Conservation (phyloP, 2,113 vertebrate species). For the Leptobrachium leishanense region DNA sequence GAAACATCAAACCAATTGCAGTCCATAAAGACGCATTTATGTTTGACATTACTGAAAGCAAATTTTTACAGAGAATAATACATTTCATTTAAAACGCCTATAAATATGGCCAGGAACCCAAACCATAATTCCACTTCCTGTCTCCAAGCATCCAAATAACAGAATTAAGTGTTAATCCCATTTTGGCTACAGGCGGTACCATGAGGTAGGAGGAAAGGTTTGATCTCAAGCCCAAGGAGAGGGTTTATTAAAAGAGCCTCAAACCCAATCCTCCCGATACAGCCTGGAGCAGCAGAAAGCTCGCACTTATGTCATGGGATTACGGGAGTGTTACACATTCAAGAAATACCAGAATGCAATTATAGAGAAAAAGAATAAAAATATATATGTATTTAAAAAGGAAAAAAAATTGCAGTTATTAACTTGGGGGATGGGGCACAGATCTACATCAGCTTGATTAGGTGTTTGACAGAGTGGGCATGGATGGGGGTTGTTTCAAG, state of each 20-base stretch:
- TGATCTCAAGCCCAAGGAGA: not conserved
- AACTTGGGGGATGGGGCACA: too few species aligned
- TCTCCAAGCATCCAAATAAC: slow-evolving; percentile 16
- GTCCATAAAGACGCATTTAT: too few species aligned
- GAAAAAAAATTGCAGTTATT: too few species aligned
- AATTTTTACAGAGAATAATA: too few species aligned
- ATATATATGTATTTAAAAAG: too few species aligned
- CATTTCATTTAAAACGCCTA: not conserved
- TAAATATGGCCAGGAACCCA: not conserved
- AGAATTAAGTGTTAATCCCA: slow-evolving; percentile 15
- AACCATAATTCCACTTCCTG: not conserved
- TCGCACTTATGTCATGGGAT: slow-evolving; percentile 8
- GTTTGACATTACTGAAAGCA: too few species aligned
- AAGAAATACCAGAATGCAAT: too few species aligned
- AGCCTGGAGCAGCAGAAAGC: not conserved
- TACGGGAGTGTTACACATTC: not conserved
- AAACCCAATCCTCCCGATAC: not conserved
- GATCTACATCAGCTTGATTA: too few species aligned
- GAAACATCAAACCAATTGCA: too few species aligned
- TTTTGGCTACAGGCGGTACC: slow-evolving; percentile 2
- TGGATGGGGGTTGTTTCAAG: too few species aligned
- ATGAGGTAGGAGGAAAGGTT: not conserved
- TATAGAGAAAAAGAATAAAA: too few species aligned
- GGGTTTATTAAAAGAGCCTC: slow-evolving; percentile 1
- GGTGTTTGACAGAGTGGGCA: too few species aligned